Conservation (phyloP, 2,113 vertebrate species). For the Corythoichthys intestinalis region DNA sequence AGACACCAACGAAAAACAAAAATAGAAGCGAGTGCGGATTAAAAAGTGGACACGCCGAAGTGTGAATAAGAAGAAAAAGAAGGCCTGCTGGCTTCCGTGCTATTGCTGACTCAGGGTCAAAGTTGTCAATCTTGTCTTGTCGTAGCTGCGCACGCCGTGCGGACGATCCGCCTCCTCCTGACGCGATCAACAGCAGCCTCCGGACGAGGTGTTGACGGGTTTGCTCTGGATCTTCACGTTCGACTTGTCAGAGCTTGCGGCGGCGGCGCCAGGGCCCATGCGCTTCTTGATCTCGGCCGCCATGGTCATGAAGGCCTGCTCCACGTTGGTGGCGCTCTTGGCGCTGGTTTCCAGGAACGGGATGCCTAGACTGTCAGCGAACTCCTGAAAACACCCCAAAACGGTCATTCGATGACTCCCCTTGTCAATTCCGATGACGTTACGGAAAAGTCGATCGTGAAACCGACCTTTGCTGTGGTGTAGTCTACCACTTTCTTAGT, state of each 20-base stretch:
- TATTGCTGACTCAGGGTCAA: conserved; percentile 78
- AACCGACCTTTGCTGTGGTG: conserved; percentile 88
- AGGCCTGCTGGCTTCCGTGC: conserved; percentile 16
- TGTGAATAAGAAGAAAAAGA: neutral
- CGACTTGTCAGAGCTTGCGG: conserved; percentile 87
- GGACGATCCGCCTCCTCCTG: conserved; percentile 23
- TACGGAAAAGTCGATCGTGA: too few species aligned
- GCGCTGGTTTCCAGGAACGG: conserved; percentile 97
- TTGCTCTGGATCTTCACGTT: conserved; percentile 98
- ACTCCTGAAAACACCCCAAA: conserved; percentile 76
- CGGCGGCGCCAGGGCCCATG: conserved; percentile 92
- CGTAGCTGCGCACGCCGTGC: conserved; percentile 85
- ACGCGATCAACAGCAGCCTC: conserved; percentile 83
- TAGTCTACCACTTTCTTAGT: conserved; percentile 98
- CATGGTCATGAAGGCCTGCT: conserved; percentile 99
- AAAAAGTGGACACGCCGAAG: neutral
- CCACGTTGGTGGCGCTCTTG: conserved; percentile 97
- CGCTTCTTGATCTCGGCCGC: conserved; percentile 98
- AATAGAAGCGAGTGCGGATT: neutral
- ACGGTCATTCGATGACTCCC: too few species aligned
- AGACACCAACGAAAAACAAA: neutral
- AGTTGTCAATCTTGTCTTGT: conserved; percentile 64
- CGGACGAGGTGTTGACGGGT: conserved; percentile 92
- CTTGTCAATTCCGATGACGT: too few species aligned
- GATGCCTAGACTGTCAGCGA: conserved; percentile 93